Percentiles rank a stretch among this genome's conserved stretches.
phyloP scores from a whole-genome alignment of 2,113 vertebrate genomes.

The Caloenas nicobarica region DNA sequence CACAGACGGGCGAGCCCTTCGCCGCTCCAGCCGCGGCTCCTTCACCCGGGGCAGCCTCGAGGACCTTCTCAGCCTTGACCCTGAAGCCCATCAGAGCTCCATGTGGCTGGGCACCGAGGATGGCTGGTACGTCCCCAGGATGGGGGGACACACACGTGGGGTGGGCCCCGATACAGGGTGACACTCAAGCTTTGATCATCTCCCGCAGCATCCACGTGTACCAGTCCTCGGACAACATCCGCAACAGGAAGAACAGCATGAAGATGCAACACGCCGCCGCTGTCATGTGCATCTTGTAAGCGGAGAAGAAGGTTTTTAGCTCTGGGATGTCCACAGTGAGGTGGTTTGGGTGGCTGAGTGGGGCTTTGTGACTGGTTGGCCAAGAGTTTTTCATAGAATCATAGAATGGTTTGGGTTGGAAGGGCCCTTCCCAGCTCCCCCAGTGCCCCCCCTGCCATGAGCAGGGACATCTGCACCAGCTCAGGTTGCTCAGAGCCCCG shows the following conservation, averaged over 20 bases:
- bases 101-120: conserved; percentile 98
- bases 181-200: neutral
- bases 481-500: too few relatives aligned
- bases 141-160: rapidly evolving
- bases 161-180: rapidly evolving
- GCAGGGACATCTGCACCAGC: too few relatives aligned
- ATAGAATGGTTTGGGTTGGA: too few relatives aligned
- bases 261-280: conserved; percentile 95
- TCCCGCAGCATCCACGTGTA: conserved; percentile 92
- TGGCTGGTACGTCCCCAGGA: conserved; percentile 82
- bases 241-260: conserved; percentile 98
- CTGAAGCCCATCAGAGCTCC: conserved; percentile 95
- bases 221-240: conserved; percentile 98
- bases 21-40: conserved; percentile 91
- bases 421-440: too few relatives aligned
- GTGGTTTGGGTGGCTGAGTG: neutral
- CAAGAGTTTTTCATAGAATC: neutral
- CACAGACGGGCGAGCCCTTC: conserved; percentile 89
- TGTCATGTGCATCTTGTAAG: conserved; percentile 93
- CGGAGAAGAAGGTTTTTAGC: rapidly evolving
- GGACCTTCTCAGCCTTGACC: conserved; percentile 92
- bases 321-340: rapidly evolving
- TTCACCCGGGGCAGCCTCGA: conserved; percentile 95
- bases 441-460: too few relatives aligned
- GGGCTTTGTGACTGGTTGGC: neutral